Percentiles rank a stretch among this genome's conserved stretches.
These are phyloP conservation scores for Pyrocephalus nanus DNA, from an alignment of 2,797 vertebrate genomes.

Conservation along the genomic window DNA sequence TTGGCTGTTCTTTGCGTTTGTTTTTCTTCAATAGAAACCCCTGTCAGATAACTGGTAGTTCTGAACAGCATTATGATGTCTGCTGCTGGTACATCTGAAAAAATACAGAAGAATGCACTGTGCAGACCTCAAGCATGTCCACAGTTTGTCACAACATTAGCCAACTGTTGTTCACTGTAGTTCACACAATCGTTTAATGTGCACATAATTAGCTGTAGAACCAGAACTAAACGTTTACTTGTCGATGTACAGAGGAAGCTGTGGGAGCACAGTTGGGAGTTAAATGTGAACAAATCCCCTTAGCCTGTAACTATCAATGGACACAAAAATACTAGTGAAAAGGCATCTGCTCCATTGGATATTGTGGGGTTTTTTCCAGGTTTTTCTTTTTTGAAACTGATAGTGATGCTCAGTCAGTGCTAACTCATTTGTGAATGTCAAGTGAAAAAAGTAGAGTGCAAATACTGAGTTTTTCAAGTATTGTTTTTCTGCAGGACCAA, in stretches of 20 bases:
- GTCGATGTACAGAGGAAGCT: background rate
- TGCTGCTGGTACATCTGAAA: background rate
- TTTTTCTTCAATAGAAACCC: background rate
- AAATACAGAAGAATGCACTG: background rate
- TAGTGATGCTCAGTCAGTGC: background rate
- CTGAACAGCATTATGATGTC: background rate
- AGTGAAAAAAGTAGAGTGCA: background rate
- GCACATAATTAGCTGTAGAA: background rate
- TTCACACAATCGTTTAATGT: background rate
- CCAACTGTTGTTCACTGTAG: background rate
- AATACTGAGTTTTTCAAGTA: background rate
- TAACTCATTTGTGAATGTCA: background rate
- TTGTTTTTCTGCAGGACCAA: constrained; percentile 83
- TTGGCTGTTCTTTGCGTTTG: background rate
- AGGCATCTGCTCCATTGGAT: background rate
- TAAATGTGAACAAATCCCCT: background rate
- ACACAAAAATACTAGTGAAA: background rate
- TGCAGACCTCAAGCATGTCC: background rate
- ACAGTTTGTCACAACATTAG: background rate
- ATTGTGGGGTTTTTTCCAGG: background rate
- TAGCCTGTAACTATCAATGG: background rate
- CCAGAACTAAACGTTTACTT: background rate
- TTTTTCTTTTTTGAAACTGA: background rate
- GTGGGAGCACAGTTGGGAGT: background rate
- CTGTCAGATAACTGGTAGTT: background rate